Evolutionary conservation across 2,888 invertebrate species (phyloP), one percentile per base, ranked within the genome.

Genomic region (Mythimna albipuncta): DNA sequence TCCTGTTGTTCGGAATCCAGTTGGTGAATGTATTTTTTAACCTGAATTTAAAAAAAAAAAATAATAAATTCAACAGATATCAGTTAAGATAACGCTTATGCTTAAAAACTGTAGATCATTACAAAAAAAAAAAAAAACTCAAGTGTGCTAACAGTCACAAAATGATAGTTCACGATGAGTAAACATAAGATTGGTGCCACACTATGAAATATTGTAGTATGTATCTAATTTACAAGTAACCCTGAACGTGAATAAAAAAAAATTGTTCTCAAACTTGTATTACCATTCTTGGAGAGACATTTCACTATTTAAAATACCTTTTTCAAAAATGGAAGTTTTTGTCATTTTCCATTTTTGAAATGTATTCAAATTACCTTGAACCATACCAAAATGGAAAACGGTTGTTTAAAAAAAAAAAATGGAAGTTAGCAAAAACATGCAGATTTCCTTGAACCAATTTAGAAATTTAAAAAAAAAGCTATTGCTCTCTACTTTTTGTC

Each of bases 91-190:
- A 67, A 19, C 11, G 50, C 41, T 47, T 16, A 38, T 59, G 58
- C n/a, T 55, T 50, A 44, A 62, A 68, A 52, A 63, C 26, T 65
- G 10, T 59, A 59, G 10, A 68, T 58, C 38, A 41, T 62, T 57
- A 68, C n/a, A 61, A 44, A 47, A 57, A 64, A 52, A 63, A 61
- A 44, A 47, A 57, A 64, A 52, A 63, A 2, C 11, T 32, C n/a
- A 32, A 70, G 35, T 64, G 58, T 67, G 66, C 32, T 69, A 70
- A 72, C 16, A 50, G 19, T 21, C 19, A 13, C 54, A 69, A 79
- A 83, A 64, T 68, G 61, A 54, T 70, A 26, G 32, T 57, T 70
- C 83, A 83, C 83, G 81, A 79, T 44, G 21, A 44, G 50, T 41
- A 70, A 81, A 83, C 55, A 64, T 52, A 10, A 41, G 4, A 9